Evolutionary conservation across 2,888 invertebrate genomes (phyloP).

Genomic region (Latheticus oryzae): DNA sequence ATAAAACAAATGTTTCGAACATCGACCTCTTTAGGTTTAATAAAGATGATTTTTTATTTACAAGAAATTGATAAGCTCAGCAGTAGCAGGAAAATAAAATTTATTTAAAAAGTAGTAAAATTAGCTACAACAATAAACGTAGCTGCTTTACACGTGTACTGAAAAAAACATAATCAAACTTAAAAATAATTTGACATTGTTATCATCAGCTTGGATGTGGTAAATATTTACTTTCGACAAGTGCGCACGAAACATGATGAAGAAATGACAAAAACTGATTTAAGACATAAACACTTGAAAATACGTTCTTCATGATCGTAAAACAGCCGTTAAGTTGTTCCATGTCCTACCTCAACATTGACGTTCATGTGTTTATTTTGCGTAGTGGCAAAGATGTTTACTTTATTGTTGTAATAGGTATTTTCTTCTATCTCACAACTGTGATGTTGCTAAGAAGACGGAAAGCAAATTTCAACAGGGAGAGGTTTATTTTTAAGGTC

Average conservation of each 20-base stretch:
- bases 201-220: slow-evolving; percentile 5
- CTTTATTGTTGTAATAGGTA: slow-evolving; percentile 27
- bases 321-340: slow-evolving; percentile 36
- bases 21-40: slow-evolving; percentile 25
- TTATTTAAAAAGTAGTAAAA: slow-evolving; percentile 25
- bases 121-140: slow-evolving; percentile 21
- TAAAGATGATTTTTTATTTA: slow-evolving; percentile 17
- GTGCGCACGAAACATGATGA: slow-evolving; percentile 21
- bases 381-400: slow-evolving; percentile 32
- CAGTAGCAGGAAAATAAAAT: slow-evolving; percentile 5
- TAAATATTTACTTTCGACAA: slow-evolving; percentile 30
- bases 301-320: slow-evolving; percentile 27
- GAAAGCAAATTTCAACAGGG: slow-evolving; percentile 23
- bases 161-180: slow-evolving; percentile 27
- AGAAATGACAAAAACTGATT: slow-evolving; percentile 22
- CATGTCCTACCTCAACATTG: slow-evolving; percentile 39
- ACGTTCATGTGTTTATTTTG: slow-evolving; percentile 33
- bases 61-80: slow-evolving; percentile 8
- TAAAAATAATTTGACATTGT: slow-evolving; percentile 32
- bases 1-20: slow-evolving; percentile 28
- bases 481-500: slow-evolving; percentile 45
- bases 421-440: slow-evolving; percentile 23
- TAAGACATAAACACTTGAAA: slow-evolving; percentile 8
- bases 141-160: slow-evolving; percentile 22
- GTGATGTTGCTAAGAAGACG: neutral